A percentile compares a stretch with the other conserved stretches of the same genome.
Conservation (phyloP, 2,113 vertebrate species). For the Ammodytes dubius region DNA sequence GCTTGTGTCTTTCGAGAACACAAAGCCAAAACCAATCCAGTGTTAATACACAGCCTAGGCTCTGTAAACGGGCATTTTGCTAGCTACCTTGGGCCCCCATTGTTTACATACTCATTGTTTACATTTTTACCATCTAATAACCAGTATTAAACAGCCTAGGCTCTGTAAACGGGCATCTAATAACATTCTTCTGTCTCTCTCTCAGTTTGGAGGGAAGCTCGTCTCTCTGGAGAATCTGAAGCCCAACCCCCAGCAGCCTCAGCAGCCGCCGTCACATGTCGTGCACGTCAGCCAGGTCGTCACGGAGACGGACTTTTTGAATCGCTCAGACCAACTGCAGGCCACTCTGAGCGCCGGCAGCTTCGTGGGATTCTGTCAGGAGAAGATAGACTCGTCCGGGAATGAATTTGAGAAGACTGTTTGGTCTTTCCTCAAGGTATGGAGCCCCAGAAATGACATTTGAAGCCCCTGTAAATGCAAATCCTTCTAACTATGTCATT, state of each 20-base stretch:
- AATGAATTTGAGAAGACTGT: conserved; percentile 92
- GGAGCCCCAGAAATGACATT: no score
- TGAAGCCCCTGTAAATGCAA: no score
- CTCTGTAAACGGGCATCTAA: not conserved
- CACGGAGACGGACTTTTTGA: conserved; percentile 91
- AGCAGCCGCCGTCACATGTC: conserved; percentile 69
- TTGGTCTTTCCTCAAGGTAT: conserved; percentile 97
- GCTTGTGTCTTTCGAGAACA: conserved; percentile 91
- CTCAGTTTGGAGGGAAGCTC: conserved; percentile 95
- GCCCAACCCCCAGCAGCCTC: conserved; percentile 80
- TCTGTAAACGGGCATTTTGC: no score
- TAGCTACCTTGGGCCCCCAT: no score
- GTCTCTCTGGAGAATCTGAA: conserved; percentile 89
- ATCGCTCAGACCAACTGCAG: conserved; percentile 91
- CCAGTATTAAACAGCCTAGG: no score
- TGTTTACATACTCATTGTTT: no score
- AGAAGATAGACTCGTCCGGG: conserved; percentile 87
- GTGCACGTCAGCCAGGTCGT: conserved; percentile 95
- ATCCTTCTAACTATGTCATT: no score
- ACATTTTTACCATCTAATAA: no score
- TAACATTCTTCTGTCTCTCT: not conserved
- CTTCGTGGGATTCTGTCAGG: conserved; percentile 92
- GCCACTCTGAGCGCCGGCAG: conserved; percentile 87
- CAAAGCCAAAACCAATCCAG: conserved; percentile 65
- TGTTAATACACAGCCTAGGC: no score